phyloP scores from a whole-genome alignment of 2,888 invertebrate genomes.

The Linnaemya vulpina region DNA sequence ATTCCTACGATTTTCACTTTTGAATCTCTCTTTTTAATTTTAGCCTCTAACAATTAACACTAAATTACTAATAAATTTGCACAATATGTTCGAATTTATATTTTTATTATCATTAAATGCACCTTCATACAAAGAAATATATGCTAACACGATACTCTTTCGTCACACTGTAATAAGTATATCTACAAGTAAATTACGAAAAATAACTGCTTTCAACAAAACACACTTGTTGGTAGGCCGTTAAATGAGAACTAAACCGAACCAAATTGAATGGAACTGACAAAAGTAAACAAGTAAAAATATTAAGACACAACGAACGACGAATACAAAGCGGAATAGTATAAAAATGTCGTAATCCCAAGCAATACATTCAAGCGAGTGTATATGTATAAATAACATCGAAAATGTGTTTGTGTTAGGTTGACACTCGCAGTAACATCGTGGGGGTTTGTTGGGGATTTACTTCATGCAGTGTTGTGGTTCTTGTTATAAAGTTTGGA shows the following conservation, averaged over 20 bases:
- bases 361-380: background rate
- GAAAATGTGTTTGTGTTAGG: conserved; percentile 3
- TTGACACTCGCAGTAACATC: background rate
- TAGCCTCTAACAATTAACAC: conserved; percentile 55
- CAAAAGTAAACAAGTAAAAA: conserved; percentile 45
- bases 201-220: conserved; percentile 13
- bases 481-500: background rate
- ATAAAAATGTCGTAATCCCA: conserved; percentile 46
- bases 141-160: background rate
- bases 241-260: conserved; percentile 60
- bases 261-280: conserved; percentile 47
- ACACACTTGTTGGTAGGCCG: conserved; percentile 63
- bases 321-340: background rate
- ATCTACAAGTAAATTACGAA: background rate
- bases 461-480: background rate
- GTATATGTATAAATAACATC: background rate
- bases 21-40: conserved; percentile 21
- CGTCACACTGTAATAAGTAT: conserved; percentile 45
- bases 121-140: background rate
- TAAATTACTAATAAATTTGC: conserved; percentile 64
- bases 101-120: conserved; percentile 39
- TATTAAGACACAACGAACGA: conserved; percentile 7
- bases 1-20: background rate
- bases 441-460: background rate
- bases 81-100: conserved; percentile 52